Conservation (phyloP, 2,113 vertebrate genomes). For the Penelope pileata region DNA sequence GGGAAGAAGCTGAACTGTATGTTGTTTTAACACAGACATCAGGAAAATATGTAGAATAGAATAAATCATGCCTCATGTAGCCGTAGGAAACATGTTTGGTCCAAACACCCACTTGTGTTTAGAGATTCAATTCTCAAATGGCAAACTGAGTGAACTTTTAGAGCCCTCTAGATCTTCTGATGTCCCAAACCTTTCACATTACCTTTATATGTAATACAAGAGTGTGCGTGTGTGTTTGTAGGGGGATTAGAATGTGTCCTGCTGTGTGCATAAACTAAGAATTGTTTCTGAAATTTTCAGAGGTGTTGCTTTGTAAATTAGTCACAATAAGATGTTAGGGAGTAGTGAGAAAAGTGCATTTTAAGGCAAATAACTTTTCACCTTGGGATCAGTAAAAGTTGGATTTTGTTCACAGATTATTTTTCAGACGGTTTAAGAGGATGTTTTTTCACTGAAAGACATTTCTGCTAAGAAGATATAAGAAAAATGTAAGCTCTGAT, state of each 20-base stretch:
- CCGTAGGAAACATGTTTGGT: background rate
- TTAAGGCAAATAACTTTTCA: background rate
- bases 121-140: background rate
- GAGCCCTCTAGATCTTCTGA: background rate
- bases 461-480: background rate
- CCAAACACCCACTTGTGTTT: background rate
- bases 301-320: background rate
- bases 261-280: background rate
- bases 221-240: background rate
- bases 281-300: background rate
- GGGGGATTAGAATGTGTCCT: background rate
- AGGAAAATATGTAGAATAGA: background rate
- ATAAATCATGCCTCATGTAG: background rate
- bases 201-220: accelerated
- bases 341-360: background rate
- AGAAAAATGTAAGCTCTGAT: background rate
- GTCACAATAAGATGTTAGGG: background rate
- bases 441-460: background rate
- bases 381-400: background rate
- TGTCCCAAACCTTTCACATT: background rate
- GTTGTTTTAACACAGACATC: background rate
- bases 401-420: background rate
- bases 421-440: background rate
- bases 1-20: background rate
- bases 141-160: background rate